Evolutionary conservation across 1,140 invertebrate genomes (phyloP).

Genomic region (Colletes gigas): DNA sequence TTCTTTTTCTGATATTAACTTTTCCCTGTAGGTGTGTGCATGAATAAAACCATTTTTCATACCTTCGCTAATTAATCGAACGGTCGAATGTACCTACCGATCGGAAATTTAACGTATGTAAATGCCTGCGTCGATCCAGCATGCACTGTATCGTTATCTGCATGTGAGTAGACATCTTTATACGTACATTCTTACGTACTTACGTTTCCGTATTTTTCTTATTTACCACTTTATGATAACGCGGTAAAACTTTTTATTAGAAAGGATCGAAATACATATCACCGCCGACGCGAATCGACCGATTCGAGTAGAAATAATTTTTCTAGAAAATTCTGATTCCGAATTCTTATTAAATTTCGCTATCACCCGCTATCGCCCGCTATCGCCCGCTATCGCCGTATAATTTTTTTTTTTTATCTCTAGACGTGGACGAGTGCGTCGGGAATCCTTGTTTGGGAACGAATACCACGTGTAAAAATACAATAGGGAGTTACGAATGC

Average conservation of each 20-base stretch:
- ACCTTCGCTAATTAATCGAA: too few relatives aligned
- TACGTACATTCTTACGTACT: too few relatives aligned
- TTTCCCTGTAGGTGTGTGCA: slow-evolving; percentile 15
- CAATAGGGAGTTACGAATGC: slow-evolving; percentile 80
- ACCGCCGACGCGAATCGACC: too few relatives aligned
- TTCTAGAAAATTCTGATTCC: too few relatives aligned
- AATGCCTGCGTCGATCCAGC: slow-evolving; percentile 10
- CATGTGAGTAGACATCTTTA: slow-evolving; percentile 45
- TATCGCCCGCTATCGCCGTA: too few relatives aligned
- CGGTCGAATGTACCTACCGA: too few relatives aligned
- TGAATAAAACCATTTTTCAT: background rate
- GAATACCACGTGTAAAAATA: slow-evolving; percentile 79
- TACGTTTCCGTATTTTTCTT: too few relatives aligned
- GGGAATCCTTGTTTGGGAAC: slow-evolving; percentile 69
- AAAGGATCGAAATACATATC: too few relatives aligned
- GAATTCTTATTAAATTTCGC: background rate
- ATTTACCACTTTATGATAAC: too few relatives aligned
- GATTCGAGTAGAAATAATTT: too few relatives aligned
- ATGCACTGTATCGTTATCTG: slow-evolving; percentile 16
- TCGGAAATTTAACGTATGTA: background rate
- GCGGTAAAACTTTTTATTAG: too few relatives aligned
- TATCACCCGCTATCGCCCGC: too few relatives aligned
- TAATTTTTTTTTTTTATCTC: slow-evolving; percentile 11
- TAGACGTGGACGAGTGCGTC: slow-evolving; percentile 85
- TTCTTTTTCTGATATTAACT: background rate